Conservation (phyloP, 2,888 invertebrate species). For the Merodon equestris region DNA sequence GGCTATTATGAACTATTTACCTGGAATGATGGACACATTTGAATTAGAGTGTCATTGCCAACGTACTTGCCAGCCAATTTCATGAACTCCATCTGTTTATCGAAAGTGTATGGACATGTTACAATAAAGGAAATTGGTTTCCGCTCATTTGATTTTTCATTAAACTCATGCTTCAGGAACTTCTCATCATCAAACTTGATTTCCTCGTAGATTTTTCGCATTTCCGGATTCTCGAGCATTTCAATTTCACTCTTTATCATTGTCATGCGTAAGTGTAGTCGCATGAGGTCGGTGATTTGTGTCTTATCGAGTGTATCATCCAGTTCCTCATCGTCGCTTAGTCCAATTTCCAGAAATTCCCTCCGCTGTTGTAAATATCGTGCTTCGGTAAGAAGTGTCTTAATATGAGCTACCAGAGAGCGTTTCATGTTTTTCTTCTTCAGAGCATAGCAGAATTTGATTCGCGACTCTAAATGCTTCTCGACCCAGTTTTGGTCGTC, state of each 20-base stretch:
- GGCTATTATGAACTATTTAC: constrained; percentile 55
- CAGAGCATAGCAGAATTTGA: constrained; percentile 82
- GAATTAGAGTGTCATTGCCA: constrained; percentile 76
- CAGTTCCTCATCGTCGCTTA: constrained; percentile 76
- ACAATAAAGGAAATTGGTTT: constrained; percentile 77
- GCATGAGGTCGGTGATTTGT: constrained; percentile 80
- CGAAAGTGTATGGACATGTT: constrained; percentile 78
- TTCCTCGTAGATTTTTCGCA: constrained; percentile 79
- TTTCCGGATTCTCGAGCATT: constrained; percentile 81
- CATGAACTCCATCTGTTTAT: constrained; percentile 79
- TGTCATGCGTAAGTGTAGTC: constrained; percentile 80
- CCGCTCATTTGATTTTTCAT: constrained; percentile 29
- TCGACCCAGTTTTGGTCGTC: constrained; percentile 81
- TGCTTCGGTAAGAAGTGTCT: constrained; percentile 80
- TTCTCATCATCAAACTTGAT: constrained; percentile 71
- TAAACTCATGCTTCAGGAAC: constrained; percentile 25
- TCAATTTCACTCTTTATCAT: constrained; percentile 82
- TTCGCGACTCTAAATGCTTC: constrained; percentile 80
- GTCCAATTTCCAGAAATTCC: constrained; percentile 78
- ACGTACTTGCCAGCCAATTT: constrained; percentile 77
- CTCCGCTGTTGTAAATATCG: constrained; percentile 80
- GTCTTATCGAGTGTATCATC: constrained; percentile 74
- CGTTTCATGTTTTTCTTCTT: constrained; percentile 80
- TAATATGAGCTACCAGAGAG: constrained; percentile 80
- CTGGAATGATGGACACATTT: constrained; percentile 77